Percentiles rank a stretch among this genome's conserved stretches.
phyloP scores from a whole-genome alignment of 2,888 invertebrate species.

The Scaptomyza tumidula region DNA sequence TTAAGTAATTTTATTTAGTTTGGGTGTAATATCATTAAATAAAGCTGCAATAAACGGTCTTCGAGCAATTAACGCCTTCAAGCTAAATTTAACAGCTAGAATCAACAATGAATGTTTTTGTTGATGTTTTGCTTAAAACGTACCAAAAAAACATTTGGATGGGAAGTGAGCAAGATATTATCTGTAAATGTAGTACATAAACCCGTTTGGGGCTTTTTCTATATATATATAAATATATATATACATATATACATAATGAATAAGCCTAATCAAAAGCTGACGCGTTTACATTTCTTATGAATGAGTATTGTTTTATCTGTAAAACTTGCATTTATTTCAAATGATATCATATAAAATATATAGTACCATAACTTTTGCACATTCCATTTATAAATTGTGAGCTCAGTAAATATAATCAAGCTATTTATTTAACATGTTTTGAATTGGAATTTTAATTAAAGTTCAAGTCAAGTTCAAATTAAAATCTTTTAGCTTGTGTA shows the following conservation, averaged over 20 bases:
- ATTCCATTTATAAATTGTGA: conserved; percentile 29
- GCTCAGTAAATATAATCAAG: conserved; percentile 15
- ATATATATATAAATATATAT: no score
- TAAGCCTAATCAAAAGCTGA: conserved; percentile 13
- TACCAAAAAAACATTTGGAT: conserved; percentile 2
- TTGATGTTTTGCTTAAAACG: not conserved
- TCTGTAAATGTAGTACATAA: not conserved
- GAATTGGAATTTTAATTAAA: conserved; percentile 2
- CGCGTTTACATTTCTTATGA: conserved; percentile 17
- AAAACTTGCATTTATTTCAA: conserved; percentile 7
- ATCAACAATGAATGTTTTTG: conserved; percentile 2
- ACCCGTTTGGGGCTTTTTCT: not conserved
- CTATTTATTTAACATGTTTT: no score
- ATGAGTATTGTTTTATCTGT: conserved; percentile 34
- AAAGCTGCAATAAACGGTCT: conserved; percentile 26
- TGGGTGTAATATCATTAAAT: conserved; percentile 11
- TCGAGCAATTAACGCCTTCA: conserved; percentile 47
- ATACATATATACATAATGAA: conserved; percentile 21
- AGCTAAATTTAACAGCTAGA: conserved; percentile 50
- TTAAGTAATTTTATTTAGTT: conserved; percentile 20
- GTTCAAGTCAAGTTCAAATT: not conserved
- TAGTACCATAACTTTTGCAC: conserved; percentile 6
- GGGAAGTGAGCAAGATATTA: conserved; percentile 19
- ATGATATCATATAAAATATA: conserved; percentile 47
- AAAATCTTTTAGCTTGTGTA: not conserved